Base-by-base conservation (phyloP, 2,888 invertebrate species). In the Cephus pulcher region DNA sequence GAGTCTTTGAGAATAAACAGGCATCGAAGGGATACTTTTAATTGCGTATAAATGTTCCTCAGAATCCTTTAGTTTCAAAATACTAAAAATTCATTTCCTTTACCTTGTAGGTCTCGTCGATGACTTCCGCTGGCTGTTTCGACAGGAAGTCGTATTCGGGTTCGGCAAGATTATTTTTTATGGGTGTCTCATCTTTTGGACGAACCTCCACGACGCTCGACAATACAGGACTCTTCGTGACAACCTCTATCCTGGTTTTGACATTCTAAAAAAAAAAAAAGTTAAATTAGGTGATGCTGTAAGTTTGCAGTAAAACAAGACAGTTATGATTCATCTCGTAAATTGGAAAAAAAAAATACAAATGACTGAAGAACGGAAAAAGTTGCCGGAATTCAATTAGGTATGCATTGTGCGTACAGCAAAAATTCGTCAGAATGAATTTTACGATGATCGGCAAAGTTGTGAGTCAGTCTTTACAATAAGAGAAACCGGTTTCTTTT, bases 141-240 rank as follows among this genome's bases (percentile, higher is more conserved):
- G 97, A 97, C 4, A 97, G 93, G 87, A 96, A 96, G 89, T 97
- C 97, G 88, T 97, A 97, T 92, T 97, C 97, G 0, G 96, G 96
- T 82, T 96, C 96, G 34, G 95, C 95, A 69, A 96, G 93, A 87
- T 96, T 95, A 87, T 96, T 96, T 80, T 95, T 95, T 23, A 94
- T 92, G 15, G 89, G 89, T 80, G 84, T 84, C 71, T 89, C 87
- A 77, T 89, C 88, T 76, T 88, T 89, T 4, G 91, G 83, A 12
- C 88, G 93, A 34, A 94, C 91, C 91, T 95, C 93, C 70, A 94
- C 92, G 74, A 94, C 90, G 83, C 94, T 94, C 37, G 94, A 94
- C 71, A 94, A 86, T 84, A 94, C 92, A 15, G 90, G 85, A 73
- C 82, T 84, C 79, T 86, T 85, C 32, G 88, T 89, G 34, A 83